Base-by-base conservation (phyloP, 64 coral and sea anemone species). In the Actinia equina region DNA sequence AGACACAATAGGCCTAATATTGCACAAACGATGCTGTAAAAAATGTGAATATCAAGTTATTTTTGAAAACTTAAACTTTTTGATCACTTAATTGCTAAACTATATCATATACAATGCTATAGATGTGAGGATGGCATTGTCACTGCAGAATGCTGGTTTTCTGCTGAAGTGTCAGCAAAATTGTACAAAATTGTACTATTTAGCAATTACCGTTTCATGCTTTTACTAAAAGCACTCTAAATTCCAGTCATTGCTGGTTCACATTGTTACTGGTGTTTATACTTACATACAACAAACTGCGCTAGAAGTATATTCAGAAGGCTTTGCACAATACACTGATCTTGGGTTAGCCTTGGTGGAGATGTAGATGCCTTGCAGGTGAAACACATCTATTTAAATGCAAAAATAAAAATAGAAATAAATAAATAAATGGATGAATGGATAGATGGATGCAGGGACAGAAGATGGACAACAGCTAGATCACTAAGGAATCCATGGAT, bases 201-300 rank as follows among this genome's bases (percentile, higher is more conserved):
- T 37, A 37, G 30, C 30, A 37, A 37, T 37, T 37, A 37, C 0
- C 30, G 1, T 37, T 37, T 37, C 30, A 37, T 1, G 30, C 30
- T 37, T 37, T 37, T 37, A 37, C 30, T 37, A 37, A 37, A 37
- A 37, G 30, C 30, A 37, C 30, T 37, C 30, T 37, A 37, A 1
- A 0, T 37, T 37, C 30, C 30, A 37, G 30, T 37, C 30, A 6
- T 49, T 49, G 46, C 46, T 49, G 7, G 46, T 37, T 37, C 30
- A 49, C 46, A 49, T 4, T 49, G 46, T 49, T 49, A 6, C 4
- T 19, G 5, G 23, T 74, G 2, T 41, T 30, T 3, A 23, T 71
- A 81, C 78, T 81, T 81, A 81, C 78, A 81, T 25, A 37, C 78
- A 81, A 81, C 42, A 49, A n/a, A 85, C 62, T 7, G 49, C 83